These are phyloP conservation scores for Charina bottae DNA, from an alignment of 2,113 vertebrate genomes.

Conservation along the genomic window DNA sequence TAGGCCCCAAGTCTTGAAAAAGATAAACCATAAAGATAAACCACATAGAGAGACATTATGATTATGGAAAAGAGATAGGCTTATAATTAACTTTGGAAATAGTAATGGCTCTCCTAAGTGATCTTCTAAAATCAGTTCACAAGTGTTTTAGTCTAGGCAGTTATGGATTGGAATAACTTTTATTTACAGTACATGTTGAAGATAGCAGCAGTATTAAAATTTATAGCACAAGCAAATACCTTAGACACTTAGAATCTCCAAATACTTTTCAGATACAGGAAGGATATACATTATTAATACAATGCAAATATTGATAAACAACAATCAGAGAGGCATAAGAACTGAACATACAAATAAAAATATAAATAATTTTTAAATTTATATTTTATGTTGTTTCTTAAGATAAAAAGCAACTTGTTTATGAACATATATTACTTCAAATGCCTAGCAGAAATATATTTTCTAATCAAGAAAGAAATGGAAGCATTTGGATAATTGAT, in stretches of 20 bases:
- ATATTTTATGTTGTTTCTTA: slow-evolving; percentile 5
- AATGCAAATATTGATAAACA: background rate
- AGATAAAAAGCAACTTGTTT: slow-evolving; percentile 18
- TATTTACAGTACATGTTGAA: slow-evolving; percentile 8
- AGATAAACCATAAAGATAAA: too few relatives aligned
- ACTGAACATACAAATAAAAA: background rate
- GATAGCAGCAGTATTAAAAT: background rate
- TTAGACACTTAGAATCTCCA: background rate
- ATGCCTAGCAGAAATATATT: slow-evolving; percentile 42
- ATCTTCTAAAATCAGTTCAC: background rate
- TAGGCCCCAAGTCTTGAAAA: too few relatives aligned
- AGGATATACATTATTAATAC: background rate
- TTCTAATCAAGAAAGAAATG: slow-evolving; percentile 21
- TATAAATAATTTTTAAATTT: background rate
- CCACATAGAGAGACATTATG: too few relatives aligned
- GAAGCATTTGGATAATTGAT: slow-evolving; percentile 29
- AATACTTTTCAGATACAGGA: slow-evolving; percentile 26
- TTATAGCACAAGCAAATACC: background rate
- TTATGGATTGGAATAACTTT: background rate
- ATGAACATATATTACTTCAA: slow-evolving; percentile 32
- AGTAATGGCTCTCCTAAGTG: background rate
- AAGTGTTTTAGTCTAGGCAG: background rate
- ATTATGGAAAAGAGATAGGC: too few relatives aligned
- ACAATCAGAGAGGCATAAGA: slow-evolving; percentile 21
- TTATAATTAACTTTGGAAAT: background rate